Conservation (phyloP, 2,888 invertebrate species). For the Rhagium mordax region DNA sequence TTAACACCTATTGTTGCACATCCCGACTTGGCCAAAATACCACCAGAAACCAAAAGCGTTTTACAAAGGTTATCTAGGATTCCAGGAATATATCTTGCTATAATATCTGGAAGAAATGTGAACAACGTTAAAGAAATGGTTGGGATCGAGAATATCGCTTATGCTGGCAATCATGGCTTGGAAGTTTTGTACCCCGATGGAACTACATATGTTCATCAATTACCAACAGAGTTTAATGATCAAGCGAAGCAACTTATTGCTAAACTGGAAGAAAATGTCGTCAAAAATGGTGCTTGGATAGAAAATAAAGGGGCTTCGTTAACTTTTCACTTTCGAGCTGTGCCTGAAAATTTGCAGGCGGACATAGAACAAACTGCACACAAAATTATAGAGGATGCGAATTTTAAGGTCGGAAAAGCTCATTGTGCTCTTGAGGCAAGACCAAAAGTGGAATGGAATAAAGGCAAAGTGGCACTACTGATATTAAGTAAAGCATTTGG, state of each 20-base stretch:
- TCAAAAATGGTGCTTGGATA: constrained; percentile 91
- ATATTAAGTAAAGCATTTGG: constrained; percentile 90
- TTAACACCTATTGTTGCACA: constrained; percentile 90
- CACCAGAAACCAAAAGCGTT: constrained; percentile 87
- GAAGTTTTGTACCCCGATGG: constrained; percentile 92
- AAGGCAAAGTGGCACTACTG: constrained; percentile 90
- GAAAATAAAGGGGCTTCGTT: constrained; percentile 90
- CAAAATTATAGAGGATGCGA: constrained; percentile 80
- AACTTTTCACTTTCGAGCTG: constrained; percentile 90
- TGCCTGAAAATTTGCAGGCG: constrained; percentile 76
- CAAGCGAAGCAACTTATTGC: constrained; percentile 84
- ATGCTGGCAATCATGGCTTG: constrained; percentile 90
- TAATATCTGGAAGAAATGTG: constrained; percentile 88
- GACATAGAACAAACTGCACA: constrained; percentile 81
- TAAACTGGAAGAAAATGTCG: constrained; percentile 86
- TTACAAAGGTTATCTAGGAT: constrained; percentile 85
- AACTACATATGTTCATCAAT: constrained; percentile 89
- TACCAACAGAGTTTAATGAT: constrained; percentile 86
- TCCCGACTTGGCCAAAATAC: constrained; percentile 88
- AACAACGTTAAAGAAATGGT: constrained; percentile 92
- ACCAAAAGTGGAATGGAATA: constrained; percentile 93
- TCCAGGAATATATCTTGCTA: constrained; percentile 88
- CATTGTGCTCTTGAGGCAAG: constrained; percentile 91
- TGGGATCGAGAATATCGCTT: constrained; percentile 90
- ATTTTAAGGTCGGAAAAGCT: constrained; percentile 85